Evolutionary conservation across 2,888 invertebrate genomes (phyloP), one percentile per base, ranked within the genome.

Genomic region (Cactoblastis cactorum): DNA sequence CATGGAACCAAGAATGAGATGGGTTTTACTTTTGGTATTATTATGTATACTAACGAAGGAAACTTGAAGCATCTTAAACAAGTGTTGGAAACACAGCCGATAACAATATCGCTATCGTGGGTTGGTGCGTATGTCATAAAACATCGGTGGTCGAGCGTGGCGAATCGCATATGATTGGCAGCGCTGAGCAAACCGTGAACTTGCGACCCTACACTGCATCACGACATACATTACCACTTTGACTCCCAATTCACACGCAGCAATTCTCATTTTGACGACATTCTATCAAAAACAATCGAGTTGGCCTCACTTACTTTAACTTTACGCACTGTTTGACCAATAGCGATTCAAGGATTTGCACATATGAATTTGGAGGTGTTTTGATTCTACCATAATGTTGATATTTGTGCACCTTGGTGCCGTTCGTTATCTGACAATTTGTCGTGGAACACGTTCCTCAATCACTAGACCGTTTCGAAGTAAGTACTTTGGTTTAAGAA

Each of bases 101-200:
- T 28, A 28, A 43, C 28, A 43, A 28, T 3, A 14, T 28, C 5
- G 15, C 28, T 9, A 43, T 14, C 15, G 41, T 28, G 11, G 43
- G 43, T 43, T 43, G 43, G 43, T 15, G 43, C 43, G 28, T 28
- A 11, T 43, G 43, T 11, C 43, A 43, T 43, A 28, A 43, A 43
- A 43, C 43, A 32, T 14, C 28, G 32, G 28, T 43, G 24, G 24
- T 43, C 24, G 28, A 11, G 22, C 33, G 35, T 35, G 35, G 35
- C 46, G 46, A 46, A 46, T 46, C 34, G 46, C 46, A 35, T 22
- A 9, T 22, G 46, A 46, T 46, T 46, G 35, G 22, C n/a, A 17
- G 19, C 14, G 28, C n/a, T 12, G 2, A 2, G 33, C 28, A 2
- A 33, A 14, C 46, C 46, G 22, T 46, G 46, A 46, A 34, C 35